Evolutionary conservation across 2,113 vertebrate genomes (phyloP), one percentile per base, ranked within the genome.

Genomic region (Oncorhynchus keta): DNA sequence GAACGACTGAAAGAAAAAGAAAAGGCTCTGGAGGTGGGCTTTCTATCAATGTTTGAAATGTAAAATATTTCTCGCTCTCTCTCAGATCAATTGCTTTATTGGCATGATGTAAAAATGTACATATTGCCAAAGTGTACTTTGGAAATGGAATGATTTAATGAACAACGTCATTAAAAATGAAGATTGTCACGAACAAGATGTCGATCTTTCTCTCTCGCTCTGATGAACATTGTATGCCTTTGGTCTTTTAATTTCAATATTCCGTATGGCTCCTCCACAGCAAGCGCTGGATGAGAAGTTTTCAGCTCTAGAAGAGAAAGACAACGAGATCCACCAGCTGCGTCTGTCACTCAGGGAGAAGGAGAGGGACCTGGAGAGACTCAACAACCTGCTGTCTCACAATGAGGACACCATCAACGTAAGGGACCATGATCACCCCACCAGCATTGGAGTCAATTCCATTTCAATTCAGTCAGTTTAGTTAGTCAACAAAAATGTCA

Each of bases 351-450:
- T 95, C 16, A 86, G 93, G 9, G 94, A 94, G 88, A 94, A 89
- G 77, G 93, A 95, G 55, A 79, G 93, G 75, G 93, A 94, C 35
- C 66, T 94, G 22, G 93, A 94, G 16, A 89, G 92, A 76, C 89
- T 95, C 24, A 92, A 89, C 74, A 94, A 93, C 82, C 76, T 94
- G 51, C 88, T 94, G 1, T 70, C 89, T 66, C 91, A 93, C 82
- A 94, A 93, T 1, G 90, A 94, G 68, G 94, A 94, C 74, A 94
- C 91, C 3, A 88, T 94, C 59, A 91, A 92, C 76, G 94, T 94
- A 76, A 84, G 91, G 35, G 16, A 12, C 3, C 26, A 2, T 11
- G 9, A 20, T 1, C 0, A 9, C 6, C 26, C 6, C 20, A 64
- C 61, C n/a, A 64, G 5, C 18, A 8, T 39, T 39, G 35, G 35